A percentile compares a stretch with the other conserved stretches of the same genome.
phyloP scores from a whole-genome alignment of 2,113 vertebrate species.

The Leucopsar rothschildi region DNA sequence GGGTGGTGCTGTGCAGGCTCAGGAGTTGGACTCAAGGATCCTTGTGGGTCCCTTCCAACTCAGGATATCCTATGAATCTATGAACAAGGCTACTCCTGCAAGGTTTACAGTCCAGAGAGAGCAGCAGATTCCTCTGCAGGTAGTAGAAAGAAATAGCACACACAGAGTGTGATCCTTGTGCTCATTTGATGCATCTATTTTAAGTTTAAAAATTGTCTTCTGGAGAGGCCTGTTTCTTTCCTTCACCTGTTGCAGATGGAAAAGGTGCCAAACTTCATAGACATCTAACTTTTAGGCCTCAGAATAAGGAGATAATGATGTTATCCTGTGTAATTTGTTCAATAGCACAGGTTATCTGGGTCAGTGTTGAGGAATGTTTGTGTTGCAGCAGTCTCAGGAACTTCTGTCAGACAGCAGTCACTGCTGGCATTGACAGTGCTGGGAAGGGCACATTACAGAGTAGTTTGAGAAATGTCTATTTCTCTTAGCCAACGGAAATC shows the following conservation, averaged over 20 bases:
- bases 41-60: not conserved
- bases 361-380: not conserved
- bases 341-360: slow-evolving; percentile 40
- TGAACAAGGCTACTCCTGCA: not conserved
- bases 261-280: not conserved
- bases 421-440: slow-evolving; percentile 7
- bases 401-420: not conserved
- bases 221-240: not conserved
- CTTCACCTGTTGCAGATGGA: not conserved
- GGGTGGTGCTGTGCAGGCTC: not conserved
- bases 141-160: not conserved
- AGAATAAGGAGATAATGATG: slow-evolving; percentile 12
- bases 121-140: not conserved
- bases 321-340: slow-evolving; percentile 2
- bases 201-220: not conserved
- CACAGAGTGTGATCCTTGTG: not conserved
- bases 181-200: slow-evolving; percentile 2
- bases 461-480: slow-evolving; percentile 2
- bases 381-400: not conserved
- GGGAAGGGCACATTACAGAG: slow-evolving; percentile 1
- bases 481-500: not conserved
- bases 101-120: not conserved
- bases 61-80: not conserved
- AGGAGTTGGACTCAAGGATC: not conserved
- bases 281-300: not conserved